phyloP scores from a whole-genome alignment of 35 echinoderm and acorn worm genomes.

The Amphiura filiformis region DNA sequence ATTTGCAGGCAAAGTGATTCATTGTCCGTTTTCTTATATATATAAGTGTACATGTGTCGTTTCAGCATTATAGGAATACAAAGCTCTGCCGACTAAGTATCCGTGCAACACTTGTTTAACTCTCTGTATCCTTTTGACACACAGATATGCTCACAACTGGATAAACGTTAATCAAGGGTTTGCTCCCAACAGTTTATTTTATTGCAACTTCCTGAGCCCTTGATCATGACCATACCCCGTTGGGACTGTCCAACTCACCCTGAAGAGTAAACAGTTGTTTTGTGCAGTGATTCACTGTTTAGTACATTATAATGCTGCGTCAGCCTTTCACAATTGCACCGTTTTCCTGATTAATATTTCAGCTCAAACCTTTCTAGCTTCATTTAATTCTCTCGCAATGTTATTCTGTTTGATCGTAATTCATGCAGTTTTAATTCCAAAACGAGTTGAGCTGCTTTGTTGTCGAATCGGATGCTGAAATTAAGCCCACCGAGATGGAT shows the following conservation, averaged over 20 bases:
- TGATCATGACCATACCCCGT: not conserved
- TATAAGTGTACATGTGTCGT: not conserved
- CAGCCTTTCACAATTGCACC: not conserved
- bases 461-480: not conserved
- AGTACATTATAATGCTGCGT: not conserved
- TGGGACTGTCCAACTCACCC: not conserved
- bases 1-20: not conserved
- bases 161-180: not conserved
- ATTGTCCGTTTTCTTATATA: not conserved
- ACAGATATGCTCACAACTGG: not conserved
- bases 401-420: not conserved
- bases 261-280: not conserved
- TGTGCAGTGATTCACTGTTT: not conserved
- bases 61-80: too few species aligned
- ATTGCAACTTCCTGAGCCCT: not conserved
- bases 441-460: not conserved
- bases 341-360: not conserved
- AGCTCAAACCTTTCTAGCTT: not conserved
- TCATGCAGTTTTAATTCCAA: not conserved
- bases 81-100: too few species aligned
- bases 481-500: not conserved
- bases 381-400: not conserved
- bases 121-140: conserved; percentile 6
- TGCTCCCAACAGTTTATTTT: conserved; percentile 6
- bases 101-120: not conserved